Conservation (phyloP, 2,888 invertebrate species). For the Capitulum mitella region DNA sequence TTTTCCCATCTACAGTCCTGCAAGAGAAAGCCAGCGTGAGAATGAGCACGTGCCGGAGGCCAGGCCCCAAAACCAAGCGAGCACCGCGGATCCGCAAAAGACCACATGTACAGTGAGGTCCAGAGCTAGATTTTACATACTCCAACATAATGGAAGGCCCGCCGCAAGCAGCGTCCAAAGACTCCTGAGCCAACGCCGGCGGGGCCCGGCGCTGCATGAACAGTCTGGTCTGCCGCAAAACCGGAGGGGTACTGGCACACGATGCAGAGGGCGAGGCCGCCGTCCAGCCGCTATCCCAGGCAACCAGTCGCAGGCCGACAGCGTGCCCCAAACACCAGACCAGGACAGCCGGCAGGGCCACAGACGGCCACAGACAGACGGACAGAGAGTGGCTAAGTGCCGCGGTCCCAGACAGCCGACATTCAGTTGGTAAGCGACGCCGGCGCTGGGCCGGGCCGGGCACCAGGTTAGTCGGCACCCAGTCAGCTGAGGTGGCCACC, state of each 20-base stretch:
- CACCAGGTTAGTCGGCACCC: neutral
- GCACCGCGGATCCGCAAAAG: neutral
- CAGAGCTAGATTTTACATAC: no score
- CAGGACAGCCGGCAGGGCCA: no score
- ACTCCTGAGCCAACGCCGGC: neutral
- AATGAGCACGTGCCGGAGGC: neutral
- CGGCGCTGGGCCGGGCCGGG: neutral
- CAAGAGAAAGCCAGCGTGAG: neutral
- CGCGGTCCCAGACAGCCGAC: neutral
- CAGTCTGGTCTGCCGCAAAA: no score
- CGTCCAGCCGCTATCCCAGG: no score
- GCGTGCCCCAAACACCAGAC: no score
- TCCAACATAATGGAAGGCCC: no score
- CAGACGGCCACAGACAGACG: no score
- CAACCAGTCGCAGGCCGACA: no score
- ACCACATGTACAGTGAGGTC: neutral
- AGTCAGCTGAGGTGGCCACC: neutral
- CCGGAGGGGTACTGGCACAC: no score
- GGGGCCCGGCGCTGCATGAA: neutral
- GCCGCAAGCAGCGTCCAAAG: neutral
- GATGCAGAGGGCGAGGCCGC: no score
- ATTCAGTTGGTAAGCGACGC: neutral
- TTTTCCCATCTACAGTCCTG: conserved; percentile 19
- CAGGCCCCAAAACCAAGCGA: neutral
- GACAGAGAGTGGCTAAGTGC: no score